phyloP scores from a whole-genome alignment of 2,888 invertebrate species.

The Spicauda simplicius region DNA sequence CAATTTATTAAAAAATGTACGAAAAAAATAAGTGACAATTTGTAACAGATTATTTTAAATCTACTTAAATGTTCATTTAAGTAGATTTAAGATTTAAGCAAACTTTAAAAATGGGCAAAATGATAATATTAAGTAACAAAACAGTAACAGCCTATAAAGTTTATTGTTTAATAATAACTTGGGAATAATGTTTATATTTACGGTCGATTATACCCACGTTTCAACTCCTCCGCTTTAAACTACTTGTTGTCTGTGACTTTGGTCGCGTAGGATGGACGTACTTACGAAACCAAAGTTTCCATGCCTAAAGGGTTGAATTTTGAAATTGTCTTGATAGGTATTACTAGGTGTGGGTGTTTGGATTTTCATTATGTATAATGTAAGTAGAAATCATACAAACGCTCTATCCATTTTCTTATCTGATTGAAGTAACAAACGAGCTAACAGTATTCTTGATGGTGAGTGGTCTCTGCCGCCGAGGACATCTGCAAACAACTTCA shows the following conservation, averaged over 20 bases:
- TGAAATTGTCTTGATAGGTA: background rate
- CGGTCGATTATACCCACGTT: constrained; percentile 2
- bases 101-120: background rate
- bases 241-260: background rate
- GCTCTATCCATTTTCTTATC: too few relatives aligned
- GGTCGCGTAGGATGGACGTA: background rate
- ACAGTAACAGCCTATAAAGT: constrained; percentile 15
- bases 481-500: too few relatives aligned
- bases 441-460: too few relatives aligned
- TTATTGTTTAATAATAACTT: constrained; percentile 45
- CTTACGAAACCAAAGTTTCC: background rate
- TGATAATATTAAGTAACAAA: background rate
- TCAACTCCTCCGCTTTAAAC: constrained; percentile 2
- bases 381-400: too few relatives aligned
- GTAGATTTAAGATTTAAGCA: too few relatives aligned
- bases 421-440: too few relatives aligned
- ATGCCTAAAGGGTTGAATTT: background rate
- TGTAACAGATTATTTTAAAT: background rate
- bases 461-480: too few relatives aligned
- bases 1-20: background rate
- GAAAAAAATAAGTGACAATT: background rate
- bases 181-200: constrained; percentile 2
- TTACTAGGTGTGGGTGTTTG: background rate
- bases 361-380: too few relatives aligned
- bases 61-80: background rate